Percentiles rank a stretch among this genome's conserved stretches.
These are phyloP conservation scores for Eudemis profundana DNA, from an alignment of 2,888 invertebrate genomes.

Conservation along the genomic window DNA sequence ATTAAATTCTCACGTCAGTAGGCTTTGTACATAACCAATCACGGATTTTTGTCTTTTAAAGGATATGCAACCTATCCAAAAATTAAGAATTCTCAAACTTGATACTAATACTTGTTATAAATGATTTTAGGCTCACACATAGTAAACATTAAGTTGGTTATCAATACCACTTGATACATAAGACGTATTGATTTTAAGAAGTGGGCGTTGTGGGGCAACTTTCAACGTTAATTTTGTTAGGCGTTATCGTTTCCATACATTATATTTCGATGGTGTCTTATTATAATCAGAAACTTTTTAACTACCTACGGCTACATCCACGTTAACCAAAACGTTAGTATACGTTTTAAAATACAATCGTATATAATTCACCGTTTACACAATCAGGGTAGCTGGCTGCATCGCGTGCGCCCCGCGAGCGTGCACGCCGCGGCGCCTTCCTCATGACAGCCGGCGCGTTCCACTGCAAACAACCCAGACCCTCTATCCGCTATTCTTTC, in stretches of 20 bases:
- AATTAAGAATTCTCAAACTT: too few relatives aligned
- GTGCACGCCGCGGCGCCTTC: slow-evolving; percentile 41
- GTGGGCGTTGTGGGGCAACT: background rate
- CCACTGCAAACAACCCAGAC: slow-evolving; percentile 36
- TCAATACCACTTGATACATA: too few relatives aligned
- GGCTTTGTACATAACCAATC: too few relatives aligned
- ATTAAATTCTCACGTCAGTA: too few relatives aligned
- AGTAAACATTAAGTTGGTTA: too few relatives aligned
- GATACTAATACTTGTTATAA: too few relatives aligned
- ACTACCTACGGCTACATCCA: too few relatives aligned
- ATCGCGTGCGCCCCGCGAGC: slow-evolving; percentile 49
- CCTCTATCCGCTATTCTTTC: slow-evolving; percentile 19
- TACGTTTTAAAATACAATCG: slow-evolving; percentile 41
- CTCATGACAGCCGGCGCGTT: slow-evolving; percentile 45
- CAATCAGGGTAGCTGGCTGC: slow-evolving; percentile 38
- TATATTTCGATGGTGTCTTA: background rate
- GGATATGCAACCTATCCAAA: too few relatives aligned
- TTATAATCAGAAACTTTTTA: slow-evolving; percentile 20
- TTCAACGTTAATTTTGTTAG: too few relatives aligned
- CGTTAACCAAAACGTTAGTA: slow-evolving; percentile 28
- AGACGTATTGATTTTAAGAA: too few relatives aligned
- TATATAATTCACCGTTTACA: slow-evolving; percentile 41
- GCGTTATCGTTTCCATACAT: background rate
- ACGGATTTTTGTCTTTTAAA: too few relatives aligned
- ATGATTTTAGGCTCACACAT: too few relatives aligned